phyloP scores from a whole-genome alignment of 2,888 invertebrate genomes.

The Pseudococcus viburni region DNA sequence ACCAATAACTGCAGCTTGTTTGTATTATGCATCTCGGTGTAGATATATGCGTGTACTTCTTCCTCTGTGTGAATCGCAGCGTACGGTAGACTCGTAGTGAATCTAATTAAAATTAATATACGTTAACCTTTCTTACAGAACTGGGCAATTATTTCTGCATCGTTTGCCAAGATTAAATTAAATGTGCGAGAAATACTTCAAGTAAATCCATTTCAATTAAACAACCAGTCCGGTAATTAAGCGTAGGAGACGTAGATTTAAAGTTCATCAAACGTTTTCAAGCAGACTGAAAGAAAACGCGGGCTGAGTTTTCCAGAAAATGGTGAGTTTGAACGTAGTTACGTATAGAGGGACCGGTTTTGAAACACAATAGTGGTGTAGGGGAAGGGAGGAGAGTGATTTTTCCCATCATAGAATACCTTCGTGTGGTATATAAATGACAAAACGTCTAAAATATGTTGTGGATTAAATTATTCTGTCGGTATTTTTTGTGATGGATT shows the following conservation, averaged over 20 bases:
- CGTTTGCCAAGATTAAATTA: slow-evolving; percentile 59
- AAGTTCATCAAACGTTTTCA: slow-evolving; percentile 14
- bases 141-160: slow-evolving; percentile 64
- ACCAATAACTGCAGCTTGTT: not conserved
- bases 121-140: slow-evolving; percentile 55
- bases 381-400: too few relatives aligned
- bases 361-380: too few relatives aligned
- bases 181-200: slow-evolving; percentile 46
- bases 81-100: slow-evolving; percentile 2
- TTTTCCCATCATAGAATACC: too few relatives aligned
- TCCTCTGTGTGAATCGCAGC: slow-evolving; percentile 1
- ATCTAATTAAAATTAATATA: slow-evolving; percentile 54
- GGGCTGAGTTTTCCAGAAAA: not conserved
- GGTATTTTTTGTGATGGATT: too few relatives aligned
- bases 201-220: slow-evolving; percentile 64
- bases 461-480: too few relatives aligned
- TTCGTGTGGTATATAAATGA: too few relatives aligned
- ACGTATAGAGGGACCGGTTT: too few relatives aligned
- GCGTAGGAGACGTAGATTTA: slow-evolving; percentile 41
- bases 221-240: slow-evolving; percentile 44
- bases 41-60: not conserved
- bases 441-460: too few relatives aligned
- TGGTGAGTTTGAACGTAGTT: not conserved
- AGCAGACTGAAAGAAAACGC: not conserved
- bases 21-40: not conserved